These are phyloP conservation scores for Lethocerus indicus DNA, from an alignment of 1,140 invertebrate genomes.

Conservation along the genomic window DNA sequence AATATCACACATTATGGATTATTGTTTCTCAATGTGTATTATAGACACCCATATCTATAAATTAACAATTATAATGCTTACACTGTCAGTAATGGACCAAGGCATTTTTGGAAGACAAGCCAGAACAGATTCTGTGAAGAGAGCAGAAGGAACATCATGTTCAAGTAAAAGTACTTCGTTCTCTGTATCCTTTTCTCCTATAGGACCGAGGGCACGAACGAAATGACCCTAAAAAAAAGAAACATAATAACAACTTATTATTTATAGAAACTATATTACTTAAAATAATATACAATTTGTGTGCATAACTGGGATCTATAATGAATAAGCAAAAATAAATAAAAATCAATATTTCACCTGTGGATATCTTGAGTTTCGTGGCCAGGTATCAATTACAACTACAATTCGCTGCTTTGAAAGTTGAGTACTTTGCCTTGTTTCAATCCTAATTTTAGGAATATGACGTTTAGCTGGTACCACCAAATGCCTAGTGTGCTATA, in stretches of 20 bases:
- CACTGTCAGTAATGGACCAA: conserved; percentile 57
- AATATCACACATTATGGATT: no score
- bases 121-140: conserved; percentile 87
- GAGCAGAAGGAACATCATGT: conserved; percentile 90
- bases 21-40: neutral
- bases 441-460: conserved; percentile 81
- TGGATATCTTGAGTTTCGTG: conserved; percentile 62
- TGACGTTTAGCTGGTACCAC: conserved; percentile 81
- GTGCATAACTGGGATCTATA: neutral
- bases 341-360: conserved; percentile 23
- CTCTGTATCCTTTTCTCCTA: conserved; percentile 79
- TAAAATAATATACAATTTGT: neutral
- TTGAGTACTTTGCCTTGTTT: conserved; percentile 71
- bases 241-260: no score
- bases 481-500: conserved; percentile 52
- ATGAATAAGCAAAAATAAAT: neutral
- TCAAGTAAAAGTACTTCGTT: conserved; percentile 92
- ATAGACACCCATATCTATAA: neutral
- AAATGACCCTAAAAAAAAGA: conserved; percentile 54
- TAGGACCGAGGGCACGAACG: conserved; percentile 62
- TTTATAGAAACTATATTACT: neutral
- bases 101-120: conserved; percentile 79
- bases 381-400: conserved; percentile 87
- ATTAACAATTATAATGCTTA: conserved; percentile 11
- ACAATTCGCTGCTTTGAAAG: conserved; percentile 75